Evolutionary conservation across 2,113 vertebrate species (phyloP).

Genomic region (Neomonachus schauinslandi): DNA sequence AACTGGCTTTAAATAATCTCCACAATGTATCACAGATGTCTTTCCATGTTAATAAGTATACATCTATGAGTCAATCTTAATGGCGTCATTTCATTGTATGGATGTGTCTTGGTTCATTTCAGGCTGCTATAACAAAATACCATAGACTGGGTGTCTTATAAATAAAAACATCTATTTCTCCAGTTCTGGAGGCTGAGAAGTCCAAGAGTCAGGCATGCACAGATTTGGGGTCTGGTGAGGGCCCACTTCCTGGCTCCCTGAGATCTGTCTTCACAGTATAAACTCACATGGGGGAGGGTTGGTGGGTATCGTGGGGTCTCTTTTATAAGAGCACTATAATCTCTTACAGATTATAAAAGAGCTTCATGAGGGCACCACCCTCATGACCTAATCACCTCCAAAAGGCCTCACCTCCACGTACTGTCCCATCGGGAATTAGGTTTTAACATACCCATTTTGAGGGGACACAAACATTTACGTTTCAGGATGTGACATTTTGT

Average conservation of each 20-base stretch:
- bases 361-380: not conserved
- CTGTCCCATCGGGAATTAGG: not conserved
- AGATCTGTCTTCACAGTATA: not conserved
- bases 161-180: not conserved
- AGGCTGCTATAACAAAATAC: not conserved
- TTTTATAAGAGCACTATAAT: not conserved
- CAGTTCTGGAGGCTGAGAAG: not conserved
- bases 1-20: slow-evolving; percentile 29
- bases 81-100: not conserved
- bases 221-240: not conserved
- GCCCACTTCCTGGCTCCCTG: not conserved
- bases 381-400: not conserved
- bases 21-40: not conserved
- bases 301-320: not conserved
- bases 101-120: not conserved
- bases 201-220: not conserved
- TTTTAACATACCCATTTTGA: not conserved
- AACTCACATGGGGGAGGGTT: not conserved
- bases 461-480: not conserved
- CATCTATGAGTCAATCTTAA: slow-evolving; percentile 1
- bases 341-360: not conserved
- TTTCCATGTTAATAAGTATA: not conserved
- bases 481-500: slow-evolving; percentile 34
- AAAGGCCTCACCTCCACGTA: not conserved
- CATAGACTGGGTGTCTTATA: not conserved